These are phyloP conservation scores for Lordiphosa clarofinis DNA, from an alignment of 1,140 invertebrate species.

Conservation along the genomic window DNA sequence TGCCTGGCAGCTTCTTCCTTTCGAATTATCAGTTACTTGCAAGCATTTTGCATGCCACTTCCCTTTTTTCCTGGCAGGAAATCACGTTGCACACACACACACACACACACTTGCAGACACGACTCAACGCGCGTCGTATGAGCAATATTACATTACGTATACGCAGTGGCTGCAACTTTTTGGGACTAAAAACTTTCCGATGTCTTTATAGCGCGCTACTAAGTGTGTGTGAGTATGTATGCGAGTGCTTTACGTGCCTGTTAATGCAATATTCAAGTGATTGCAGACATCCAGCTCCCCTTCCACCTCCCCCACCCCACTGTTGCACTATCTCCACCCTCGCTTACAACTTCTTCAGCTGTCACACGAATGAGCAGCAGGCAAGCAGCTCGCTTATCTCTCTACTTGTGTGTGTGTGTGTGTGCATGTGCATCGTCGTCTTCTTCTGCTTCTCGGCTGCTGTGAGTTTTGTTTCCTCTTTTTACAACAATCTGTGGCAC, in stretches of 20 bases:
- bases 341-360: constrained; percentile 74
- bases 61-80: constrained; percentile 46
- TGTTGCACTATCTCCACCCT: constrained; percentile 16
- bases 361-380: constrained; percentile 68
- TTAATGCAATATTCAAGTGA: constrained; percentile 79
- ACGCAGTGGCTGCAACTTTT: constrained; percentile 59
- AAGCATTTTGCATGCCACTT: constrained; percentile 75
- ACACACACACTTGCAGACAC: constrained; percentile 4
- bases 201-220: constrained; percentile 66
- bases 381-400: constrained; percentile 14
- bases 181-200: constrained; percentile 54
- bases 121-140: constrained; percentile 56
- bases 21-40: constrained; percentile 75
- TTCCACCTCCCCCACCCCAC: neutral
- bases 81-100: constrained; percentile 57
- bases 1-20: constrained; percentile 6
- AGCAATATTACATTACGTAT: constrained; percentile 66
- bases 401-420: constrained; percentile 48
- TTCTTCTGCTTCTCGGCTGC: constrained; percentile 25
- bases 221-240: constrained; percentile 25
- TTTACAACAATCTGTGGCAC: constrained; percentile 65
- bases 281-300: constrained; percentile 52
- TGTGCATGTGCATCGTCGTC: constrained; percentile 41
- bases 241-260: constrained; percentile 66
- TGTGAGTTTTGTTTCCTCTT: constrained; percentile 64